Conservation (phyloP, 2,113 vertebrate species). For the Delphinapterus leucas region DNA sequence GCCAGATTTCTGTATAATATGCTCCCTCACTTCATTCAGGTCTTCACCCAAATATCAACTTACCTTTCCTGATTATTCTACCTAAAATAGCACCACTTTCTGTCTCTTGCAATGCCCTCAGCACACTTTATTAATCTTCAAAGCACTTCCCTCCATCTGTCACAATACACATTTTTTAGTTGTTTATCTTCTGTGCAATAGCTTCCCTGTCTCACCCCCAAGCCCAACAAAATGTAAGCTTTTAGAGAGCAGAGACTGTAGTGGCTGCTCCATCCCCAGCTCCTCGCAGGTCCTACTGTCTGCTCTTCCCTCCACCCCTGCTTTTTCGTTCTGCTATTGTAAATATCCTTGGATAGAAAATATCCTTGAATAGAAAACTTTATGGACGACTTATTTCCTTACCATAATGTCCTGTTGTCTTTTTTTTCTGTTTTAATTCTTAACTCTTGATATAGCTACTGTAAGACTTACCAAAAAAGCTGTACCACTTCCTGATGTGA, state of each 20-base stretch:
- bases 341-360: background rate
- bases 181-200: background rate
- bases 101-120: background rate
- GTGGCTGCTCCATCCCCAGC: background rate
- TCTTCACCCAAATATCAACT: background rate
- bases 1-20: background rate
- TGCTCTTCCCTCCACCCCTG: background rate
- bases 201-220: background rate
- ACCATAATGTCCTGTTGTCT: background rate
- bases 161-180: background rate
- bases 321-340: background rate
- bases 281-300: background rate
- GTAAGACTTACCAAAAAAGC: background rate
- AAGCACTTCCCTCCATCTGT: background rate
- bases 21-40: background rate
- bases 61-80: background rate
- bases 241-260: background rate
- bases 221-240: background rate
- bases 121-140: background rate
- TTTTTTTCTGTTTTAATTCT: background rate
- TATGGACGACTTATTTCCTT: background rate
- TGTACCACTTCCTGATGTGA: background rate
- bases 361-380: background rate
- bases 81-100: background rate
- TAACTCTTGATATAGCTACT: background rate